Evolutionary conservation across 2,113 vertebrate genomes (phyloP).

Genomic region (Rhinogobius similis): DNA sequence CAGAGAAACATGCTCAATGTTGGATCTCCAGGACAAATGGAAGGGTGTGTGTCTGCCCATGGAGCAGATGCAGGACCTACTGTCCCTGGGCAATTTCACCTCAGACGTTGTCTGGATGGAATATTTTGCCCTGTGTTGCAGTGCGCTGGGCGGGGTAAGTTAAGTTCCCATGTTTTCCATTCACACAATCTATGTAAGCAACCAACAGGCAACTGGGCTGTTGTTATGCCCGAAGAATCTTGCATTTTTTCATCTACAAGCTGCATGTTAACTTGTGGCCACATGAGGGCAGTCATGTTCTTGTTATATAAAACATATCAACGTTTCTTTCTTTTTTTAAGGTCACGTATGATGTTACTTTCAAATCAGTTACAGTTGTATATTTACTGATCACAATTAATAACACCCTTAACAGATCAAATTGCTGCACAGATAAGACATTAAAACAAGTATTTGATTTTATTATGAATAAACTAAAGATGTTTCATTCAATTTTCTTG

Average conservation of each 20-base stretch:
- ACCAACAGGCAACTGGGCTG: too few relatives aligned
- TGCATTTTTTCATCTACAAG: neutral
- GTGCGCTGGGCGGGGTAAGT: constrained; percentile 81
- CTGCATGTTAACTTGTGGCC: constrained; percentile 13
- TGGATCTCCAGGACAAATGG: constrained; percentile 83
- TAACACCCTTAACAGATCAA: neutral
- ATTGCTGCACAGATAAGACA: neutral
- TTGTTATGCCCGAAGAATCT: too few relatives aligned
- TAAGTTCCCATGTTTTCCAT: neutral
- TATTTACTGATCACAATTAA: neutral
- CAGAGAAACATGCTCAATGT: constrained; percentile 47
- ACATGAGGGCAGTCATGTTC: constrained; percentile 64
- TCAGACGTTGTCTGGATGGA: constrained; percentile 83
- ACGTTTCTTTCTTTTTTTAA: too few relatives aligned
- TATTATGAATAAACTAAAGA: neutral
- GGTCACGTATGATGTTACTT: neutral
- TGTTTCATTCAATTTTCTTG: neutral
- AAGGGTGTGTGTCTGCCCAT: constrained; percentile 79
- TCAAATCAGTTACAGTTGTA: neutral
- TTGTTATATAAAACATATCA: too few relatives aligned
- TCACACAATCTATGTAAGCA: constrained; percentile 13
- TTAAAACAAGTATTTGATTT: neutral
- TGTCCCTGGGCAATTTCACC: constrained; percentile 75
- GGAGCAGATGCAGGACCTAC: constrained; percentile 76
- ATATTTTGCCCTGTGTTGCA: constrained; percentile 87